These are phyloP conservation scores for Volucella inflata DNA, from an alignment of 2,888 invertebrate genomes.

Conservation along the genomic window DNA sequence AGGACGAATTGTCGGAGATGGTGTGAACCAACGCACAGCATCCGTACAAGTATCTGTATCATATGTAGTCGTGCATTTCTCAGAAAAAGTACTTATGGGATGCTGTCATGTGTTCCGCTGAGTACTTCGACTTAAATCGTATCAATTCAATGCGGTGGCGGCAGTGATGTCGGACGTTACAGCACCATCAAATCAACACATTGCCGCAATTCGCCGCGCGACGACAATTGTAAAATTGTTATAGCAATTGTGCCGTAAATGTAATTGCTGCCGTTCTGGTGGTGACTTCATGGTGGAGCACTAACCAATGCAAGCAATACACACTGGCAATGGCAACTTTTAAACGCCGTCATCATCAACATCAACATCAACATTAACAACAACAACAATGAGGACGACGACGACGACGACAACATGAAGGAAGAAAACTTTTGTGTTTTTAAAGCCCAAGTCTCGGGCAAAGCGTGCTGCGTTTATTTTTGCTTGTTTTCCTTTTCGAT, in stretches of 20 bases:
- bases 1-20: constrained; percentile 71
- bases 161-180: constrained; percentile 50
- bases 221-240: constrained; percentile 27
- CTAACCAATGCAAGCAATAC: constrained; percentile 19
- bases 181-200: constrained; percentile 40
- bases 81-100: constrained; percentile 44
- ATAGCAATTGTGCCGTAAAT: constrained; percentile 66
- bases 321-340: constrained; percentile 29
- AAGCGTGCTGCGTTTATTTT: constrained; percentile 68
- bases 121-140: constrained; percentile 33
- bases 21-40: constrained; percentile 4
- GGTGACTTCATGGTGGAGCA: constrained; percentile 40
- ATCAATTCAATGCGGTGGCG: constrained; percentile 31
- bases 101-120: constrained; percentile 5
- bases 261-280: constrained; percentile 46
- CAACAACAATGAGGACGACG: constrained; percentile 23
- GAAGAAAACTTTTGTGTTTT: constrained; percentile 68
- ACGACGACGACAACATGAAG: constrained; percentile 32
- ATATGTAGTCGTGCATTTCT: constrained; percentile 36
- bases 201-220: constrained; percentile 59
- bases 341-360: not conserved
- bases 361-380: constrained; percentile 18
- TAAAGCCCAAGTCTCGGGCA: constrained; percentile 27
- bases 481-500: constrained; percentile 71
- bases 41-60: not conserved